These are phyloP conservation scores for Archilochus colubris DNA, from an alignment of 2,113 vertebrate species.

Conservation along the genomic window DNA sequence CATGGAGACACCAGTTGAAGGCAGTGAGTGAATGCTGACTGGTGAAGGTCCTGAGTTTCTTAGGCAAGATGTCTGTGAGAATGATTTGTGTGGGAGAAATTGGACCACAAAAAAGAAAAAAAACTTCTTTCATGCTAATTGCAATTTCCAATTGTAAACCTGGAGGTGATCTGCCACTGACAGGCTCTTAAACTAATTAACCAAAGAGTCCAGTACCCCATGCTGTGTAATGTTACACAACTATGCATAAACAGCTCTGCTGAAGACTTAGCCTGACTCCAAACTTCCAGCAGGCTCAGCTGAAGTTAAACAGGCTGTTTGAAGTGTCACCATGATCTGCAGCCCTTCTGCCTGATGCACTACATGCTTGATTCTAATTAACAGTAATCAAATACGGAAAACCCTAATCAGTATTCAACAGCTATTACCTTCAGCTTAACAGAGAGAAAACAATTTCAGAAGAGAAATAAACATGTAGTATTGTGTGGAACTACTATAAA, in stretches of 20 bases:
- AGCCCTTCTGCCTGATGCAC: constrained; percentile 33
- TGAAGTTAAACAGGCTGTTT: constrained; percentile 49
- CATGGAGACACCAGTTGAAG: constrained; percentile 22
- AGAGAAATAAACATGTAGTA: constrained; percentile 32
- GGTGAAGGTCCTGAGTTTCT: neutral
- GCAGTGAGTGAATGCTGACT: constrained; percentile 10
- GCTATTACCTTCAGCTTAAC: constrained; percentile 40
- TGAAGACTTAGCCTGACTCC: constrained; percentile 13
- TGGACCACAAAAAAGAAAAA: constrained; percentile 5
- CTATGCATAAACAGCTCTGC: constrained; percentile 57
- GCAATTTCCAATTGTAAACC: constrained; percentile 3
- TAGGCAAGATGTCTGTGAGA: neutral
- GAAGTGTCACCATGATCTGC: constrained; percentile 63
- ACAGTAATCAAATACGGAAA: constrained; percentile 70
- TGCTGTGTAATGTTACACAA: constrained; percentile 59
- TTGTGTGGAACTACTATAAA: constrained; percentile 8
- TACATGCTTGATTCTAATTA: constrained; percentile 67
- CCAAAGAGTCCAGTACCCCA: constrained; percentile 40
- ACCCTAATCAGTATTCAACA: constrained; percentile 58
- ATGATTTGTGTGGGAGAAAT: constrained; percentile 27
- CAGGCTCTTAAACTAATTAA: constrained; percentile 66
- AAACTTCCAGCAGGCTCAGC: constrained; percentile 44
- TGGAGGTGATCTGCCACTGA: constrained; percentile 35
- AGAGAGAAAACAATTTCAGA: constrained; percentile 36
- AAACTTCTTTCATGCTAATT: constrained; percentile 41